A percentile compares a stretch with the other conserved stretches of the same genome.
These are phyloP conservation scores for Drosophila bifasciata DNA, from an alignment of 1,140 invertebrate genomes.

Conservation along the genomic window DNA sequence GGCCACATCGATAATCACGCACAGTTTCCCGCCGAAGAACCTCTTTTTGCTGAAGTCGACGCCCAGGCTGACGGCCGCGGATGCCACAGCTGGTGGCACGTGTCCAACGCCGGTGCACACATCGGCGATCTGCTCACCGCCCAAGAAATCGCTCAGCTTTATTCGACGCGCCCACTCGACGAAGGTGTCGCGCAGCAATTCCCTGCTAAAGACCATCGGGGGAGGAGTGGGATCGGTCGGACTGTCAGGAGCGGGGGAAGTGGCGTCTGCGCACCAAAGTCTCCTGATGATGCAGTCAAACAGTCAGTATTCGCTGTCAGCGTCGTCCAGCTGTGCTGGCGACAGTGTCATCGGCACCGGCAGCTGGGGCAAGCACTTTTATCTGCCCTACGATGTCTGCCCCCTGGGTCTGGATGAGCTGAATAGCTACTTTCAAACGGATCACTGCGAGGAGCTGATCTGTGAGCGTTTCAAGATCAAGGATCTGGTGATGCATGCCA, in stretches of 20 bases:
- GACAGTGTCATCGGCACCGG: constrained; percentile 82
- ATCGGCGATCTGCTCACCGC: constrained; percentile 57
- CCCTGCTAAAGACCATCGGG: constrained; percentile 85
- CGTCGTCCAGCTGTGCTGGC: constrained; percentile 65
- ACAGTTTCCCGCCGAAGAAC: constrained; percentile 82
- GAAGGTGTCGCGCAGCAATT: constrained; percentile 88
- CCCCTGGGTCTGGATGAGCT: constrained; percentile 74
- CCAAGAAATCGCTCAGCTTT: constrained; percentile 86
- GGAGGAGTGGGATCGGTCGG: constrained; percentile 7
- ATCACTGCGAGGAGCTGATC: constrained; percentile 77
- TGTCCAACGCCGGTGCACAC: constrained; percentile 16
- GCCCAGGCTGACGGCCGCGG: constrained; percentile 55
- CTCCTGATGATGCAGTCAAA: constrained; percentile 67
- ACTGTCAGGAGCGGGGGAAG: not conserved
- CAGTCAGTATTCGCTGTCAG: constrained; percentile 19
- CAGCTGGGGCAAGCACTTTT: constrained; percentile 84
- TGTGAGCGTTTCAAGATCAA: constrained; percentile 80
- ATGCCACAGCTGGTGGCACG: constrained; percentile 7
- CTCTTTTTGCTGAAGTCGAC: constrained; percentile 82
- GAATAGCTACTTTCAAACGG: constrained; percentile 77
- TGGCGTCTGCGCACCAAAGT: not conserved
- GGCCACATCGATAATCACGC: constrained; percentile 68
- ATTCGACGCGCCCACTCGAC: constrained; percentile 89
- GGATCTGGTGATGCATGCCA: constrained; percentile 57
- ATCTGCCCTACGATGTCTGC: constrained; percentile 73